These are phyloP conservation scores for Stomorhina lunata DNA, from an alignment of 2,888 invertebrate genomes.

Conservation along the genomic window DNA sequence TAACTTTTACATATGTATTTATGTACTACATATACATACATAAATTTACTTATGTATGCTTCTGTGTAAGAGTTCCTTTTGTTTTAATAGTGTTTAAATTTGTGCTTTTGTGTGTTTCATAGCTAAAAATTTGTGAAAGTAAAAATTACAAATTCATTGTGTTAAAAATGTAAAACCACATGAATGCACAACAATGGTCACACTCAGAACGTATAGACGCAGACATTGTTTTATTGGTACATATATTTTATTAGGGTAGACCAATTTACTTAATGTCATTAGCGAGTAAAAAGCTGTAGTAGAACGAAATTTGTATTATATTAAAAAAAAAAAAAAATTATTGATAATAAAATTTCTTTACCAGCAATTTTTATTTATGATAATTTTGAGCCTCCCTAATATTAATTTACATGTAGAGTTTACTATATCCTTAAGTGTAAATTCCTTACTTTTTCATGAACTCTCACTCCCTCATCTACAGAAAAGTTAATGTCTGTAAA, in stretches of 20 bases:
- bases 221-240: too few relatives aligned
- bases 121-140: slow-evolving; percentile 20
- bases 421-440: too few relatives aligned
- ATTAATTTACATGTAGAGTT: too few relatives aligned
- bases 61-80: neutral
- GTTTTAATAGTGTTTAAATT: neutral
- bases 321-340: too few relatives aligned
- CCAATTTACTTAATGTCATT: too few relatives aligned
- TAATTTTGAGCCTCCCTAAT: too few relatives aligned
- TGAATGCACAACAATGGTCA: slow-evolving; percentile 38
- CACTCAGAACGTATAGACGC: neutral
- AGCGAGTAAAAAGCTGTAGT: too few relatives aligned
- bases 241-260: too few relatives aligned
- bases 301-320: too few relatives aligned
- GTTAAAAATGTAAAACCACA: slow-evolving; percentile 55
- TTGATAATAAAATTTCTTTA: too few relatives aligned
- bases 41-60: neutral
- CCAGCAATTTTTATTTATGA: too few relatives aligned
- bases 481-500: slow-evolving; percentile 2
- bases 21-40: too few relatives aligned
- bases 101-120: neutral
- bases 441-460: neutral
- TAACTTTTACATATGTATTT: neutral
- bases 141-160: slow-evolving; percentile 61
- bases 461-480: neutral